Evolutionary conservation across 2,797 vertebrate species (phyloP).

Genomic region (Falco columbarius): DNA sequence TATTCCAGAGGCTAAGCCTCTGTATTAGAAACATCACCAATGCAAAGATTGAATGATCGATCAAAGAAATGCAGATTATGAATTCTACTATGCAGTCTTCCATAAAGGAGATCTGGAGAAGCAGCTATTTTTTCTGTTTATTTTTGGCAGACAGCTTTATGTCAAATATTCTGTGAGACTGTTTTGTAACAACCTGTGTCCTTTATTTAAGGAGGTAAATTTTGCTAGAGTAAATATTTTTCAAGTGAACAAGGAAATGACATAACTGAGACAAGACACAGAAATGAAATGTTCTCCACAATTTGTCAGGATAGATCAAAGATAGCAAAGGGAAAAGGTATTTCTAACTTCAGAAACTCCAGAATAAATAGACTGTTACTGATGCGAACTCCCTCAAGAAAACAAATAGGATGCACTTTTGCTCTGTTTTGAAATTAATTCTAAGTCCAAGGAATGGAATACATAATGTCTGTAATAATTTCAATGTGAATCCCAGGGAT

Average conservation of each 20-base stretch:
- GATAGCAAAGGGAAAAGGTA: slow-evolving; percentile 52
- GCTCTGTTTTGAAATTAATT: slow-evolving; percentile 78
- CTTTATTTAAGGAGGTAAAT: slow-evolving; percentile 32
- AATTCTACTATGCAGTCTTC: slow-evolving; percentile 62
- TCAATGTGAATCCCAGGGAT: slow-evolving; percentile 77
- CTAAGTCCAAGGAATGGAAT: slow-evolving; percentile 76
- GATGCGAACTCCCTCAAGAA: slow-evolving; percentile 71
- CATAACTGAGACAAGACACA: slow-evolving; percentile 20
- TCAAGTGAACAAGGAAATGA: neutral
- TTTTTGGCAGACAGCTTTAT: slow-evolving; percentile 38
- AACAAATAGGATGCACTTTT: slow-evolving; percentile 75
- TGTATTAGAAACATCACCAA: slow-evolving; percentile 72
- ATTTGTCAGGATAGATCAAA: slow-evolving; percentile 45
- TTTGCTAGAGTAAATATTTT: slow-evolving; percentile 52
- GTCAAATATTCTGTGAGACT: neutral
- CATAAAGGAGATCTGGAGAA: slow-evolving; percentile 48
- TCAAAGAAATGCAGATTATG: slow-evolving; percentile 72
- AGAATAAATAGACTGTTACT: slow-evolving; percentile 70
- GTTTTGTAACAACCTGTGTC: neutral
- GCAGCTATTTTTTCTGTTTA: slow-evolving; percentile 1
- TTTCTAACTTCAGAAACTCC: slow-evolving; percentile 74
- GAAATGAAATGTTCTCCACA: slow-evolving; percentile 13
- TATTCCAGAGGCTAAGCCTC: slow-evolving; percentile 67
- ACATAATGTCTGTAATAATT: slow-evolving; percentile 77
- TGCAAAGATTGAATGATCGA: slow-evolving; percentile 75